Evolutionary conservation across 1,140 invertebrate genomes (phyloP).

Genomic region (Ptiloglossa arizonensis): DNA sequence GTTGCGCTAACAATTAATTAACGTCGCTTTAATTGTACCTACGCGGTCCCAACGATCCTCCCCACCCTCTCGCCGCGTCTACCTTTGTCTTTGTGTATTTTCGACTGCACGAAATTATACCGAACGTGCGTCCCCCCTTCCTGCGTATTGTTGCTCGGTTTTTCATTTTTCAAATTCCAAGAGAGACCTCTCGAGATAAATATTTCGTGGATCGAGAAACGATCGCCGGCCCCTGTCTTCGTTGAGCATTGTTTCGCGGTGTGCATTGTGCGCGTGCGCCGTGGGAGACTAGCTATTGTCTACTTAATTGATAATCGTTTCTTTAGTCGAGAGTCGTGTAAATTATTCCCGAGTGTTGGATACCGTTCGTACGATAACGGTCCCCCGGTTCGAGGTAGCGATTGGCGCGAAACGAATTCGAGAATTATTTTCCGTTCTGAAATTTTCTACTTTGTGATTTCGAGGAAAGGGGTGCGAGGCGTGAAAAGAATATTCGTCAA

Average conservation of each 20-base stretch:
- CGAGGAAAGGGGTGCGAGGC: too few species aligned
- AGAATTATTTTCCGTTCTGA: too few species aligned
- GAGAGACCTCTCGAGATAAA: background rate
- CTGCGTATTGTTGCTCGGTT: background rate
- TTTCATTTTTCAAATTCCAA: background rate
- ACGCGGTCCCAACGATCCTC: background rate
- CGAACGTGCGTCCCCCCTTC: conserved; percentile 5
- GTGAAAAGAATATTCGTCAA: too few species aligned
- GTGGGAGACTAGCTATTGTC: conserved; percentile 22
- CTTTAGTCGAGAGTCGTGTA: background rate
- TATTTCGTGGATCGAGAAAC: conserved; percentile 5
- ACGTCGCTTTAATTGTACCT: conserved; percentile 75
- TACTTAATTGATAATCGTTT: conserved; percentile 48
- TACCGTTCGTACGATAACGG: background rate
- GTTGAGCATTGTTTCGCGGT: conserved; percentile 39
- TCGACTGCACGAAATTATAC: conserved; percentile 44
- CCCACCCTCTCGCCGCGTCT: background rate
- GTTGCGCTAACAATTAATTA: conserved; percentile 79
- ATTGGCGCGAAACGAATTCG: background rate
- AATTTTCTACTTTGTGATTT: too few species aligned
- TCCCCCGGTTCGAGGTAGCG: too few species aligned
- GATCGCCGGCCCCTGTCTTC: conserved; percentile 39
- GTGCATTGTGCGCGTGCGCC: conserved; percentile 13
- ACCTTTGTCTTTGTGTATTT: conserved; percentile 4
- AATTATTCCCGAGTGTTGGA: background rate